Base-by-base conservation (phyloP, 2,888 invertebrate species). In the Oasisia sp. region DNA sequence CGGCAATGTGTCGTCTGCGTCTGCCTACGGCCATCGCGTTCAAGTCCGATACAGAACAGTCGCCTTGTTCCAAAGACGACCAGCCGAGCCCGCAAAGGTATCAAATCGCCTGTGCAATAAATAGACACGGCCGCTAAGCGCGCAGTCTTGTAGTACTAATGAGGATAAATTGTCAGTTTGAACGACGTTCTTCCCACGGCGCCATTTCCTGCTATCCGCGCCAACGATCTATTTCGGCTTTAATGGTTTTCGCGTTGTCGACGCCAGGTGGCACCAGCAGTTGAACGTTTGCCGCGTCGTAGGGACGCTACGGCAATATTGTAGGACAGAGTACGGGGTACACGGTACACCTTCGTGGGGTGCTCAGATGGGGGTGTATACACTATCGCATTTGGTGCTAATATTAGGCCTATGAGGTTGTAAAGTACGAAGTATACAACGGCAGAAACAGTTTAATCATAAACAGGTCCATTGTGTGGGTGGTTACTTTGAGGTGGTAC, bases 61-160 rank as follows among this genome's bases (percentile, higher is more conserved):
- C 74, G 38, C 38, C 1, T 74, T 74, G 19, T 74, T 74, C 74
- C 74, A 27, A 74, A 74, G 74, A 27, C 74, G 19, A 27, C 74
- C 27, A 74, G 27, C 74, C 7, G 74, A 74, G 74, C 74, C 27
- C 74, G 27, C 74, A 74, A 74, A 74, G 19, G 74, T 74, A 74
- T 74, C 74, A 74, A 74, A 74, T n/a, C 7, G 74, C 74, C 74
- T 27, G 74, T 74, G 74, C 74, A 74, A 74, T 74, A 74, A 74
- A 74, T 74, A 74, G 74, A 74, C 74, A 74, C 74, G 27, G 74
- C 74, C 74, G 74, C 74, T 74, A 74, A 74, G 74, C 74, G 74
- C 74, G 74, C 74, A 74, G 74, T 74, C 74, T 74, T 74, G 74
- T 74, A 74, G 74, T 74, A 74, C 74, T 74, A 74, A 74, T n/a